phyloP scores from a whole-genome alignment of 2,797 vertebrate genomes.

The Micromesistius poutassou region DNA sequence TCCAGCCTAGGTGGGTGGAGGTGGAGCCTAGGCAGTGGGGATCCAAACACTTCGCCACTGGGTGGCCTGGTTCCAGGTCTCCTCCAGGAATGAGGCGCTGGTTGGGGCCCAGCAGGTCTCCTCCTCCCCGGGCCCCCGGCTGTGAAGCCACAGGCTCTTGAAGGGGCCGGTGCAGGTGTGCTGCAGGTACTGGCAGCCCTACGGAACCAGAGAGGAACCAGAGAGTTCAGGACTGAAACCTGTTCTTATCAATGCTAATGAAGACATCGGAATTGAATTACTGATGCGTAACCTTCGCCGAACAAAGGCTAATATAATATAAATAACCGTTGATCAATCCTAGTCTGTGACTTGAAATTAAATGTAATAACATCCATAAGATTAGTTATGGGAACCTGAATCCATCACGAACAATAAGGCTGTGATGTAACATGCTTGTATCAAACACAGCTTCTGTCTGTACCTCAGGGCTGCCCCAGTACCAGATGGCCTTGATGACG shows the following conservation, averaged over 20 bases:
- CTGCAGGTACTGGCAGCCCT: constrained; percentile 78
- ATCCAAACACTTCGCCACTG: constrained; percentile 82
- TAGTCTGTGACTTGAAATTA: neutral
- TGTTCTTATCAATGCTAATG: no score
- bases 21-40: constrained; percentile 63
- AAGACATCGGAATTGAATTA: no score
- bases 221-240: neutral
- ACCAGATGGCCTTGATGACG: constrained; percentile 86
- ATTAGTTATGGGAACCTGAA: neutral
- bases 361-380: neutral
- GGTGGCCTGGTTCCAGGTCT: constrained; percentile 69
- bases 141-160: constrained; percentile 67
- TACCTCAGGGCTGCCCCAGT: constrained; percentile 83
- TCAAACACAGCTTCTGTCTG: neutral
- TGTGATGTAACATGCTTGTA: neutral
- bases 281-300: no score
- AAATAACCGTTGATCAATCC: neutral
- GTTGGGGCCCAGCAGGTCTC: constrained; percentile 49
- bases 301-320: no score
- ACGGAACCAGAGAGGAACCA: neutral
- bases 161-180: constrained; percentile 67
- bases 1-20: neutral
- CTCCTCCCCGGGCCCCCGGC: constrained; percentile 41
- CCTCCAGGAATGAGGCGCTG: constrained; percentile 60
- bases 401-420: neutral